Base-by-base conservation (phyloP, 2,797 vertebrate species). In the Acanthornis magna region DNA sequence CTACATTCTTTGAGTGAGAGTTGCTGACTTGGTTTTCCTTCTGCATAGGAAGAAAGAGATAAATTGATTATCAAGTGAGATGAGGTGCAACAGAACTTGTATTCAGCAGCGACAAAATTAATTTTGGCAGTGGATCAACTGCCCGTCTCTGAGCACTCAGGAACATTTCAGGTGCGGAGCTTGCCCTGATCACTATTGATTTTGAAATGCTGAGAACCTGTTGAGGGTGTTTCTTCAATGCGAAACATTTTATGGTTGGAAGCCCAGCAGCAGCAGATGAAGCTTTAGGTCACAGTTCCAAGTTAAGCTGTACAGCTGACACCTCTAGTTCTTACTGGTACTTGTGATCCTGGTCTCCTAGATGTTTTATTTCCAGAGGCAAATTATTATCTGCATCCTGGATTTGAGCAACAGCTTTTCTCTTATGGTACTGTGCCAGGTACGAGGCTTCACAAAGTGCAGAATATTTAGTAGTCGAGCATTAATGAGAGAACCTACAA, bases 71-170 rank as follows among this genome's bases (percentile, higher is more conserved):
- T 72, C 15, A 63, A 57, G 51, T 98, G 98, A 80, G 97, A 98
- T 91, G 95, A 97, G 58, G 72, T 97, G 17, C 96, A 97, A n/a
- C 88, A 95, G 75, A 93, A 93, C 32, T 95, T 98, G 48, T 94
- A 85, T 34, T 81, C 79, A 77, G 91, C 96, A 70, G 90, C 79
- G 5, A 96, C 98, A 62, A 76, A 95, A 78, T 98, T 98, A 62
- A 96, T 98, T 94, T 70, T 96, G 86, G 98, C 98, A 88, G 97
- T 98, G 77, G 96, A 98, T 93, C 82, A 95, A 3, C 89, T 95
- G 50, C 92, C 97, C 17, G 79, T 98, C 66, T 95, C 84, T 75
- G 95, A 98, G 51, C 98, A 97, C 47, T 93, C 98, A 74, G 67
- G 91, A 73, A 91, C 61, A 2, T 94, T 98, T 26, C 92, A 98